A percentile compares a stretch with the other conserved stretches of the same genome.
Evolutionary conservation across 2,113 vertebrate species (phyloP).

Genomic region (Pachyramphus minor): DNA sequence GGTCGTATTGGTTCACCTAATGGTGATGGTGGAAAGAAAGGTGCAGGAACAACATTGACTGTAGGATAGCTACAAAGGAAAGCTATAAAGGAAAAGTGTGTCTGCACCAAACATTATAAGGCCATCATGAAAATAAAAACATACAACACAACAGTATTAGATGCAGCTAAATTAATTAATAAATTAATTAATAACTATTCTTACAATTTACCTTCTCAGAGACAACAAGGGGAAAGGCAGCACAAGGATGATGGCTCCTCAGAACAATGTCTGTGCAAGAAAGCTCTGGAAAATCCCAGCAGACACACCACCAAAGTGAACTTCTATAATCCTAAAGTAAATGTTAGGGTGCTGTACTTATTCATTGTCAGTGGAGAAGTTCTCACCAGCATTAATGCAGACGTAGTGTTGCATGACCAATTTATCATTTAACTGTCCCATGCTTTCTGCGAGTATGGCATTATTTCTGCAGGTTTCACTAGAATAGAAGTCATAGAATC

Average conservation of each 20-base stretch:
- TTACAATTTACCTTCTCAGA: background rate
- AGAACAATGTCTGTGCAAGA: background rate
- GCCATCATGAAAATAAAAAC: background rate
- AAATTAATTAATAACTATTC: background rate
- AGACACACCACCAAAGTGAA: background rate
- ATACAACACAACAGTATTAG: background rate
- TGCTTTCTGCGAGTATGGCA: background rate
- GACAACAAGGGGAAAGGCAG: background rate
- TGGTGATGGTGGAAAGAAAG: background rate
- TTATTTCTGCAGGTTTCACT: background rate
- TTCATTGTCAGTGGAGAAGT: background rate
- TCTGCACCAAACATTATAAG: background rate
- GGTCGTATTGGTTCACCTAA: background rate
- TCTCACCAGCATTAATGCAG: background rate
- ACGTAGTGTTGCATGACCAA: background rate
- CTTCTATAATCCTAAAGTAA: background rate
- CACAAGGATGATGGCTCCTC: background rate
- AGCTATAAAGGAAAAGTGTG: background rate
- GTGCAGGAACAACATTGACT: background rate
- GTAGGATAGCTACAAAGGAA: background rate
- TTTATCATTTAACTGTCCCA: background rate
- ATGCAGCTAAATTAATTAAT: no score
- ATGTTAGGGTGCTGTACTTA: background rate
- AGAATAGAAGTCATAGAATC: background rate
- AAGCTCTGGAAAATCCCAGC: background rate